Evolutionary conservation across 2,113 vertebrate genomes (phyloP), one percentile per base, ranked within the genome.

Genomic region (Scytalopus superciliaris): DNA sequence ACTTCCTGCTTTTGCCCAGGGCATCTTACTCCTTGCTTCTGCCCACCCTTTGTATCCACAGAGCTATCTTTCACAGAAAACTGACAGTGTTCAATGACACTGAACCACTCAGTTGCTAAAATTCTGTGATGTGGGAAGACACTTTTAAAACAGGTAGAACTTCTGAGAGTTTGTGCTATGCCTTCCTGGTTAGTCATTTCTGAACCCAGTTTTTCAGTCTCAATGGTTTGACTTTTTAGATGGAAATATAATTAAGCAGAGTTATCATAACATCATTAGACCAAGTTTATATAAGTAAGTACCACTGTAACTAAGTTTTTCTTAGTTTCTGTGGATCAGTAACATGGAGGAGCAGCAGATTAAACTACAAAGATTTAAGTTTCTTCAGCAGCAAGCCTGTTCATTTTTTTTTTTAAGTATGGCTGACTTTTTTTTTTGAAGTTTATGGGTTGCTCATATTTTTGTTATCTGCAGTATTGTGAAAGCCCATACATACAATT

Each of bases 61-160:
- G 27, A 66, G 39, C 24, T 16, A 28, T n/a, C 68, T 74, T 67
- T 18, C 66, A 64, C 35, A 72, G 57, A 75, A 63, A 39, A 74
- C 3, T 30, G 70, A 35, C 60, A 1, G 0, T 45, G 31, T 52
- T 63, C 44, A 33, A 31, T 56, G 59, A 35, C 1, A 5, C 5
- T 11, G 59, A 89, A 52, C 42, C n/a, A 82, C 39, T 28, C 63
- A 42, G 53, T 75, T n/a, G 14, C 33, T 73, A 31, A 22, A 88
- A 45, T 45, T n/a, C 49, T 90, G 63, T 79, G 57, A 67, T 87
- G 76, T 72, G 76, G 72, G 63, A 87, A 64, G 19, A 16, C 40
- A 31, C 80, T 55, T 14, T 59, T 49, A 59, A n/a, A 91, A 91
- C 84, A 86, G 89, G 89, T 79, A 85, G n/a, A 55, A 80, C 80